phyloP scores from a whole-genome alignment of 2,797 vertebrate species.

The Pseudochirops corinnae region DNA sequence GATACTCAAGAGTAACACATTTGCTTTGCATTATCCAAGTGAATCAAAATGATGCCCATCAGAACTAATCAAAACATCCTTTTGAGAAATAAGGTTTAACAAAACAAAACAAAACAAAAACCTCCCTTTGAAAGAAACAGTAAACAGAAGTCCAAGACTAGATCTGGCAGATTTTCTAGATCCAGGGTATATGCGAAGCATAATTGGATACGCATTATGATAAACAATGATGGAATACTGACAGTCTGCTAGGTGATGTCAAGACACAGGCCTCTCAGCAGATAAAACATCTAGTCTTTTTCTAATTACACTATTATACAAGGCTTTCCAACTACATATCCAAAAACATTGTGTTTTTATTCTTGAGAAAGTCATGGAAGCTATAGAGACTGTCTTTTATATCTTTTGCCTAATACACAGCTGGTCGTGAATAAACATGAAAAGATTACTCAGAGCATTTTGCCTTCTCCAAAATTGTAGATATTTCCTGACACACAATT shows the following conservation, averaged over 20 bases:
- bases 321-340: background rate
- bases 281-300: background rate
- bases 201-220: conserved; percentile 26
- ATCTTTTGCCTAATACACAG: background rate
- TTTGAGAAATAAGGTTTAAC: background rate
- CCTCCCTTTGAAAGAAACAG: conserved; percentile 3
- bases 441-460: background rate
- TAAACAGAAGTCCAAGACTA: background rate
- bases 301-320: background rate
- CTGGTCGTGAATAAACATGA: background rate
- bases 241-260: background rate
- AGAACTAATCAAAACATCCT: conserved; percentile 4
- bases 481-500: background rate
- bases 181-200: background rate
- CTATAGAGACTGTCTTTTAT: background rate
- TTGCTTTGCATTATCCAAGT: background rate
- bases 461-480: background rate
- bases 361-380: conserved; percentile 2
- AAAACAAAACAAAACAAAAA: background rate
- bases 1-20: conserved; percentile 19
- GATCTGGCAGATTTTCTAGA: conserved; percentile 34
- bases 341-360: background rate
- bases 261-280: conserved; percentile 12
- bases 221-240: conserved; percentile 33
- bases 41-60: background rate